Evolutionary conservation across 2,797 vertebrate species (phyloP).

Genomic region (Acridotheres tristis): DNA sequence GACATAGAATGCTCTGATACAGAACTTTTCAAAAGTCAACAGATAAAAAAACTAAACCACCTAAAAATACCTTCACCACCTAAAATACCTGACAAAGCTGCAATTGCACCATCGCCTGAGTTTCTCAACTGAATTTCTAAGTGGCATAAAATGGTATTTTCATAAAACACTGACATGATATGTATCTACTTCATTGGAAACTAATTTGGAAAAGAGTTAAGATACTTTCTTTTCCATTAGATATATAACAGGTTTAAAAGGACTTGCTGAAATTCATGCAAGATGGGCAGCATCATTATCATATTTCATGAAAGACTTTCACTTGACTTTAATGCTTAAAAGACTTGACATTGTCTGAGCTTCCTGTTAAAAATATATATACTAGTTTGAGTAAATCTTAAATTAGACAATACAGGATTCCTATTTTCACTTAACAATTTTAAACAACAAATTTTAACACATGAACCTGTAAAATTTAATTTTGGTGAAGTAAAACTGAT

Average conservation of each 20-base stretch:
- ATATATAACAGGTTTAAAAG: not conserved
- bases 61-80: not conserved
- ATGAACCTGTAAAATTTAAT: not conserved
- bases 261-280: not conserved
- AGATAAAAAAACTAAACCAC: rapidly evolving
- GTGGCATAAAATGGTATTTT: not conserved
- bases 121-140: not conserved
- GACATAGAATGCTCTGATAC: not conserved
- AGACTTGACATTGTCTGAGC: not conserved
- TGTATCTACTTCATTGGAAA: not conserved
- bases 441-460: not conserved
- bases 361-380: not conserved
- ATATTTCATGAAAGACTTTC: not conserved
- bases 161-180: not conserved
- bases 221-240: not conserved
- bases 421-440: not conserved
- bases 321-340: not conserved
- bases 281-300: not conserved
- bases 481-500: not conserved
- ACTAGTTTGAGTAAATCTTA: not conserved
- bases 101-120: rapidly evolving
- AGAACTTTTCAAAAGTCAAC: not conserved
- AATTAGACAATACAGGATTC: not conserved
- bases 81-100: not conserved
- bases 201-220: not conserved